A percentile compares a stretch with the other conserved stretches of the same genome.
phyloP scores from a whole-genome alignment of 2,888 invertebrate genomes.

The Lochmaea crataegi region DNA sequence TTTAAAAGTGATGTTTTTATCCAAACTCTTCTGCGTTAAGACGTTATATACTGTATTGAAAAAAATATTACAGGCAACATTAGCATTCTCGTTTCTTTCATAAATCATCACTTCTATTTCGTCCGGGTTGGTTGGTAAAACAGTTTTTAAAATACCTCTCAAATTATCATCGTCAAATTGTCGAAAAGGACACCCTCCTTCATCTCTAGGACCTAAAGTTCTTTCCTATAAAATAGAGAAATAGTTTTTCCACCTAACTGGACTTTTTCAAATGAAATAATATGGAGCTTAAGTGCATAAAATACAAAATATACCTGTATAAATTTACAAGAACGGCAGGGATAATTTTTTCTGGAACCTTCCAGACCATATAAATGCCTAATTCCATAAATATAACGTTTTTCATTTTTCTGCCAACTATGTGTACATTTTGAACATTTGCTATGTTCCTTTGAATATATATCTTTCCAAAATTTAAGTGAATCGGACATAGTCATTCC shows the following conservation, averaged over 20 bases:
- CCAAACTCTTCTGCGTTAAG: slow-evolving; percentile 16
- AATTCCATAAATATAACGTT: slow-evolving; percentile 67
- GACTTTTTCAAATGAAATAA: too few species aligned
- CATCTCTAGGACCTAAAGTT: slow-evolving; percentile 61
- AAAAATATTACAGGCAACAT: slow-evolving; percentile 48
- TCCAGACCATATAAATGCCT: slow-evolving; percentile 80
- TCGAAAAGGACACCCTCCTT: slow-evolving; percentile 75
- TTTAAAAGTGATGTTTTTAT: slow-evolving; percentile 31
- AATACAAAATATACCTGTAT: slow-evolving; percentile 68
- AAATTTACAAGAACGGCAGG: slow-evolving; percentile 70
- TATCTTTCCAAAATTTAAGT: slow-evolving; percentile 73
- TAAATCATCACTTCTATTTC: slow-evolving; percentile 48
- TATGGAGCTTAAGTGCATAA: too few species aligned
- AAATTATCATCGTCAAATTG: slow-evolving; percentile 68
- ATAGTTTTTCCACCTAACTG: not conserved
- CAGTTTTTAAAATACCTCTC: slow-evolving; percentile 58
- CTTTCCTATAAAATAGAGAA: slow-evolving; percentile 43
- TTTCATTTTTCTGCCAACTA: slow-evolving; percentile 73
- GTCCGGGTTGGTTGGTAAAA: slow-evolving; percentile 39
- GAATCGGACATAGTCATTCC: slow-evolving; percentile 76
- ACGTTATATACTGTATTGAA: slow-evolving; percentile 32
- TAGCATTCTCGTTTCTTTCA: slow-evolving; percentile 46
- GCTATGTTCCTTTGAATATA: slow-evolving; percentile 70
- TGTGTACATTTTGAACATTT: slow-evolving; percentile 69
- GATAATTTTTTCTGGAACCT: slow-evolving; percentile 72